Evolutionary conservation across 2,113 vertebrate genomes (phyloP), one percentile per base, ranked within the genome.

Genomic region (Vidua chalybeata): DNA sequence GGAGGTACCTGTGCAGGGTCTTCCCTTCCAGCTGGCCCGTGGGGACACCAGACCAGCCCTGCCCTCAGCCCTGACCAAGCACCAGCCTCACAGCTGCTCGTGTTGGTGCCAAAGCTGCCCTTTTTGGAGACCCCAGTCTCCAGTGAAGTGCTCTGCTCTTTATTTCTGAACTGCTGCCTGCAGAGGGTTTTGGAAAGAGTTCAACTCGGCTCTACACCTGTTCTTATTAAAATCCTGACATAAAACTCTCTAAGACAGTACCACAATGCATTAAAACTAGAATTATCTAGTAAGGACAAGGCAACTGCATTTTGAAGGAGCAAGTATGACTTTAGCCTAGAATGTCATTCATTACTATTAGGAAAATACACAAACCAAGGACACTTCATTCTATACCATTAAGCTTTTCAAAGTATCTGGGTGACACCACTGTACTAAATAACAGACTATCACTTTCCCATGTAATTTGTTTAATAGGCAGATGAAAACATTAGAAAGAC

Each of bases 311-410:
- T 95, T 78, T 79, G 54, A 93, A 91, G 66, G 19, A 75, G 41
- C 74, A 79, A 22, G 56, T 76, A 35, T 20, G 12, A 74, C 63
- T 94, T 91, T 61, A 55, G 62, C 58, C 52, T 68, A 28, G 85
- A 91, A 85, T 69, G 58, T 62, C 49, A 89, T 77, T 69, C 45
- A 87, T 77, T 48, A 58, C 26, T 66, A 69, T 51, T 4, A 66
- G n/a, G 59, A 94, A 96, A 94, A 94, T 3, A 91, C 75, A 93
- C 67, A 86, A 84, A 62, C n/a, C 55, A 96, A 86, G 79, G 94
- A 93, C 75, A 58, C 46, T 74, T 71, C 82, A 83, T 51, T 83
- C 69, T 67, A 62, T 28, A 43, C 61, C 72, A 86, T 63, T 48
- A 92, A 86, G 55, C 59, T 84, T 92, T 88, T 86, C 75, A 58